phyloP scores from a whole-genome alignment of 2,888 invertebrate genomes.

The Osedax fenrisi region DNA sequence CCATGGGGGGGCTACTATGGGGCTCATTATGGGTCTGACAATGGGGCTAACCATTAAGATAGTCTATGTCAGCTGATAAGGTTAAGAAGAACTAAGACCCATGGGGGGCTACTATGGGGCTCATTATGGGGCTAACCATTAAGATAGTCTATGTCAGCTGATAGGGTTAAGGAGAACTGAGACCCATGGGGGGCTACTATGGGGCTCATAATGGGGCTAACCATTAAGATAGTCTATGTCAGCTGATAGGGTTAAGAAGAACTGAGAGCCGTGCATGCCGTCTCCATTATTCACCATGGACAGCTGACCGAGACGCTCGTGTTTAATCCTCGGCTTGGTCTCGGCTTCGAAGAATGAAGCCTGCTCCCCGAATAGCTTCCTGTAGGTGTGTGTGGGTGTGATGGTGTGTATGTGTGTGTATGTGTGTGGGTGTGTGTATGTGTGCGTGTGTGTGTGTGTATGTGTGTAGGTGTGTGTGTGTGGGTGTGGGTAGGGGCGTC shows the following conservation, averaged over 20 bases:
- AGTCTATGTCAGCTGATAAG: no score
- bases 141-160: conserved; percentile 71
- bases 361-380: conserved; percentile 68
- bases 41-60: conserved; percentile 69
- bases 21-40: no score
- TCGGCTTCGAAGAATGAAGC: conserved; percentile 83
- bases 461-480: no score
- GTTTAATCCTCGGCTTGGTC: conserved; percentile 76
- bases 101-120: no score
- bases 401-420: no score
- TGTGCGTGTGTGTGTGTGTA: not conserved
- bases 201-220: conserved; percentile 54
- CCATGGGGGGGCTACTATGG: no score
- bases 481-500: no score
- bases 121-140: conserved; percentile 71
- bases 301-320: conserved; percentile 70
- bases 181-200: no score
- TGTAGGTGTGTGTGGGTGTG: no score
- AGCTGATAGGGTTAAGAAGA: conserved; percentile 79
- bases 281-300: conserved; percentile 88
- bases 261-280: conserved; percentile 63
- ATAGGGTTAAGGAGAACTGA: conserved; percentile 80
- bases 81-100: no score
- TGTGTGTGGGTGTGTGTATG: no score
- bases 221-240: conserved; percentile 84